These are phyloP conservation scores for Pollenia amentaria DNA, from an alignment of 2,888 invertebrate genomes.

Conservation along the genomic window DNA sequence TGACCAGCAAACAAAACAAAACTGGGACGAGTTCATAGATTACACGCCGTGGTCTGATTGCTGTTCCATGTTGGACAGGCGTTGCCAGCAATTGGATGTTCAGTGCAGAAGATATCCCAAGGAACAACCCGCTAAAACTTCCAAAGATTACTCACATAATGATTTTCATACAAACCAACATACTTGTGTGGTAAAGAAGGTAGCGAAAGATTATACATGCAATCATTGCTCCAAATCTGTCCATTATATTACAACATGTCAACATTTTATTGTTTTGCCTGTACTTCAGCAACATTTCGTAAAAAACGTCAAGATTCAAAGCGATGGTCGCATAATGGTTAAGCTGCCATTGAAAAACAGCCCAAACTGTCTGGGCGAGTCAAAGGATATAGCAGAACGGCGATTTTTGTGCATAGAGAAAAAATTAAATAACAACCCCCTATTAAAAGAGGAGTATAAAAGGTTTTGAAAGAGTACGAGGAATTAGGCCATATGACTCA, in stretches of 20 bases:
- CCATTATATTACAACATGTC: constrained; percentile 28
- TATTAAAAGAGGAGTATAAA: constrained; percentile 55
- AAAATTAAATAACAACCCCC: constrained; percentile 51
- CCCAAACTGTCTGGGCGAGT: constrained; percentile 57
- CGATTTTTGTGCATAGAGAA: constrained; percentile 67
- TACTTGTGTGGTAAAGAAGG: not conserved
- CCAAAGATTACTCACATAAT: constrained; percentile 22
- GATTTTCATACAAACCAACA: constrained; percentile 9
- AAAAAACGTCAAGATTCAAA: constrained; percentile 37
- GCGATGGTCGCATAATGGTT: constrained; percentile 60
- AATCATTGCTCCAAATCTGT: constrained; percentile 27
- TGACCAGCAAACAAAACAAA: constrained; percentile 29
- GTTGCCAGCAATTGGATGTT: constrained; percentile 45
- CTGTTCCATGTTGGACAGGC: constrained; percentile 50
- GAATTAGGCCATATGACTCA: constrained; percentile 57
- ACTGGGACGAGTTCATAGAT: constrained; percentile 58
- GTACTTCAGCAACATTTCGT: constrained; percentile 57
- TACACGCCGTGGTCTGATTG: constrained; percentile 54
- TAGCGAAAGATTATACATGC: not conserved
- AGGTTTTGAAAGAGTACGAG: constrained; percentile 60
- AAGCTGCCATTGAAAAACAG: constrained; percentile 57
- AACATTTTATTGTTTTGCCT: constrained; percentile 19
- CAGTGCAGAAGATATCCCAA: constrained; percentile 9
- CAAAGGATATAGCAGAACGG: constrained; percentile 59
- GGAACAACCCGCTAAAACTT: not conserved